Evolutionary conservation across 92 coral and sea anemone genomes (phyloP).

Genomic region (Ricordea florida): DNA sequence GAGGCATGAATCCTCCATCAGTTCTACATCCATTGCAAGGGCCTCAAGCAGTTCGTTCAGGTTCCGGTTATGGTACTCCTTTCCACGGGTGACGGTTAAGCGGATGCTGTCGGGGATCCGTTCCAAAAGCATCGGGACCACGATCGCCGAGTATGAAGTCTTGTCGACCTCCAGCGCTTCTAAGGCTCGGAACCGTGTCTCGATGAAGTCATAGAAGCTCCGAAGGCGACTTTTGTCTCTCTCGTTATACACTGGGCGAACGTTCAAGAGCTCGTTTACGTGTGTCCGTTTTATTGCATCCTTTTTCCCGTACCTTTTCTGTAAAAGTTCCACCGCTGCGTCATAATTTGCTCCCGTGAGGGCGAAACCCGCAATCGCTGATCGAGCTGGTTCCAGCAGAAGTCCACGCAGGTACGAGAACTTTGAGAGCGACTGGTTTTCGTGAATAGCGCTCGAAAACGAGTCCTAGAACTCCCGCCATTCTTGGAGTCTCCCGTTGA

Average conservation of each 20-base stretch:
- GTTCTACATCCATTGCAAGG: too few relatives aligned
- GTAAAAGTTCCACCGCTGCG: background rate
- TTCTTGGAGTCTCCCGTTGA: constrained; percentile 25
- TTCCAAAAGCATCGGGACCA: too few relatives aligned
- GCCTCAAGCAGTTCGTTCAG: too few relatives aligned
- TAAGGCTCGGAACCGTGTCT: too few relatives aligned
- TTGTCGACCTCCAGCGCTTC: too few relatives aligned
- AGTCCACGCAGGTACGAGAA: constrained; percentile 1
- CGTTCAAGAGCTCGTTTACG: background rate
- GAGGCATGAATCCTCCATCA: too few relatives aligned
- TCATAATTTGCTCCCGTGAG: constrained; percentile 17
- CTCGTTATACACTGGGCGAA: constrained; percentile 15
- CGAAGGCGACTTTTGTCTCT: constrained; percentile 24
- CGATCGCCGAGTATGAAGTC: too few relatives aligned
- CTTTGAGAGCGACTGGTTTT: constrained; percentile 5
- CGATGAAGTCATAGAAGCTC: background rate
- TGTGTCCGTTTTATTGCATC: background rate
- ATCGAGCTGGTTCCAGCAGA: background rate
- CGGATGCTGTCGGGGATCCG: too few relatives aligned
- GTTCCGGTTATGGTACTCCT: too few relatives aligned
- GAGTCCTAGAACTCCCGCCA: constrained; percentile 69
- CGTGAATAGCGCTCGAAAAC: constrained; percentile 40
- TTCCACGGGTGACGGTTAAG: too few relatives aligned
- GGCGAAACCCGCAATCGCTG: constrained; percentile 47
- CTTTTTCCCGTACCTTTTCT: background rate